These are phyloP conservation scores for Poecilia latipinna DNA, from an alignment of 2,113 vertebrate species.

Conservation along the genomic window DNA sequence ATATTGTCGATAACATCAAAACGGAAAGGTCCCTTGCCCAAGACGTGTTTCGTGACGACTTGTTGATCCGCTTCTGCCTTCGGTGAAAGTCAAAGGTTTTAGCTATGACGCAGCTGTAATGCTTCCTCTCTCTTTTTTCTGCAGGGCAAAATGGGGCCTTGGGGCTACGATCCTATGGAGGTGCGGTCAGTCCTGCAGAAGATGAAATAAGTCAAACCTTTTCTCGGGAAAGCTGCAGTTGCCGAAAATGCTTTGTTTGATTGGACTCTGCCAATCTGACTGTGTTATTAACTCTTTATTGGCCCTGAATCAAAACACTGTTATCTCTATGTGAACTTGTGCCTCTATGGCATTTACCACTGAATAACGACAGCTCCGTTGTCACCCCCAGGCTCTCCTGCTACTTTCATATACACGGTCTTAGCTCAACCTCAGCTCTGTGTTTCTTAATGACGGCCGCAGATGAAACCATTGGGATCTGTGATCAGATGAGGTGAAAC, in stretches of 20 bases:
- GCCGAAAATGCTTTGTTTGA: not conserved
- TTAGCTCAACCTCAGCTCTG: constrained; percentile 5
- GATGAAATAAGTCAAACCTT: constrained; percentile 61
- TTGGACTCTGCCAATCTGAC: not conserved
- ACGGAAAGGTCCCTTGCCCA: not conserved
- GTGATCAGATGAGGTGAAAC: constrained; percentile 65
- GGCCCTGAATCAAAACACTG: not conserved
- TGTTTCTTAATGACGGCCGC: constrained; percentile 69
- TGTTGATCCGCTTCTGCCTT: not conserved
- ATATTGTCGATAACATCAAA: not conserved
- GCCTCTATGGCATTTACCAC: too few species aligned
- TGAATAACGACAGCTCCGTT: not conserved
- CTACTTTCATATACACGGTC: not conserved
- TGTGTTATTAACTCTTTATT: not conserved
- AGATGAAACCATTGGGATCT: constrained; percentile 73
- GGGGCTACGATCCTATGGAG: constrained; percentile 86
- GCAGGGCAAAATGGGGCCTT: constrained; percentile 87
- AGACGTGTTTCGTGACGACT: not conserved
- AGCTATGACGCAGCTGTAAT: constrained; percentile 2
- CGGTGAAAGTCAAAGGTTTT: not conserved
- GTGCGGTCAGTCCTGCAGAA: constrained; percentile 86
- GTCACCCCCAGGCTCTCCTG: not conserved
- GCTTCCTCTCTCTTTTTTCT: constrained; percentile 8
- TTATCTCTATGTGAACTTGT: not conserved
- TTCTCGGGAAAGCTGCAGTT: too few species aligned